Conservation (phyloP, 2,797 vertebrate genomes). For the Helicolenus hilgendorfi region DNA sequence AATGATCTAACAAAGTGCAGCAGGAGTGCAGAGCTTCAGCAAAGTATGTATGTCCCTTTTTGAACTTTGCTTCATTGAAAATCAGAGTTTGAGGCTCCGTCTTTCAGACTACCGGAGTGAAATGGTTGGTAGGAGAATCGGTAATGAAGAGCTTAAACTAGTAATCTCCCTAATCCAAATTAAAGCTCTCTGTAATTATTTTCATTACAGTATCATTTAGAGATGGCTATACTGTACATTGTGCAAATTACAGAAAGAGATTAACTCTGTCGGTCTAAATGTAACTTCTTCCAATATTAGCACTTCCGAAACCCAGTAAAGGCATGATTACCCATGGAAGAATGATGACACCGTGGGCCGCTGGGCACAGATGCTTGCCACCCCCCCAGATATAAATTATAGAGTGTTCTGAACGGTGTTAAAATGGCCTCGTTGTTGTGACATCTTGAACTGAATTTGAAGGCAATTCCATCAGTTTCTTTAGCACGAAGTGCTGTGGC, state of each 20-base stretch:
- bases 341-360: not conserved
- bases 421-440: not conserved
- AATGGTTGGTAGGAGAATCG: conserved; percentile 48
- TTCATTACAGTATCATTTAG: conserved; percentile 53
- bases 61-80: conserved; percentile 11
- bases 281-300: not conserved
- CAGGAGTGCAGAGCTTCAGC: conserved; percentile 11
- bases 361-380: not conserved
- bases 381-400: not conserved
- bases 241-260: not conserved
- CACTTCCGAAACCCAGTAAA: not conserved
- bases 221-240: not conserved
- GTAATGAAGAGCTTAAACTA: conserved; percentile 69
- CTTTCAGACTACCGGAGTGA: not conserved
- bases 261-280: not conserved
- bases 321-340: not conserved
- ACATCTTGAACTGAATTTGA: not conserved
- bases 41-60: conserved; percentile 20
- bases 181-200: conserved; percentile 66
- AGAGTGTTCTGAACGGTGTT: not conserved
- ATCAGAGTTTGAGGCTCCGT: conserved; percentile 8
- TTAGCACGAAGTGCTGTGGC: too few relatives aligned
- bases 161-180: conserved; percentile 72
- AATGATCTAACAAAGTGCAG: conserved; percentile 64
- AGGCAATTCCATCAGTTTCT: too few relatives aligned